Conservation (phyloP, 2,797 vertebrate species). For the Rhinatrema bivittatum region DNA sequence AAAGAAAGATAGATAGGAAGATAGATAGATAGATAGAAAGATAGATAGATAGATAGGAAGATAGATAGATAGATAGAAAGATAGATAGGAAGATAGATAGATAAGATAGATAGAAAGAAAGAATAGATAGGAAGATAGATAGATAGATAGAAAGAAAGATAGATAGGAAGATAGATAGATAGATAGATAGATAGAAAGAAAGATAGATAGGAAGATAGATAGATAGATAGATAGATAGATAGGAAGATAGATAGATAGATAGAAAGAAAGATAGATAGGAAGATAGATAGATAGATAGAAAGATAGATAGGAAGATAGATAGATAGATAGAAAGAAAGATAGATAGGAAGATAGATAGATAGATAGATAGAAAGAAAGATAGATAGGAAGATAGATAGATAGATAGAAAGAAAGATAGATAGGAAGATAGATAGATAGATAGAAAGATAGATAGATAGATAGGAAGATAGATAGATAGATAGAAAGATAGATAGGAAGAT, state of each 20-base stretch:
- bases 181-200: too few relatives aligned
- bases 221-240: too few relatives aligned
- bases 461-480: too few relatives aligned
- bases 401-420: not conserved
- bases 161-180: not conserved
- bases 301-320: not conserved
- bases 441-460: not conserved
- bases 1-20: too few relatives aligned
- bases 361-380: not conserved
- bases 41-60: too few relatives aligned
- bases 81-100: too few relatives aligned
- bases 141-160: constrained; percentile 6
- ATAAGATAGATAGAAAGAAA: constrained; percentile 15
- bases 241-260: constrained; percentile 1
- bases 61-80: not conserved
- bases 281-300: too few relatives aligned
- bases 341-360: not conserved
- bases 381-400: not conserved
- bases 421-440: not conserved
- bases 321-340: constrained; percentile 9
- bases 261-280: not conserved
- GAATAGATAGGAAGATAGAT: constrained; percentile 10
- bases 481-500: too few relatives aligned
- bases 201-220: not conserved
- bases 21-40: too few relatives aligned